phyloP scores from a whole-genome alignment of 2,888 invertebrate species.

The Idaea dimidiata region DNA sequence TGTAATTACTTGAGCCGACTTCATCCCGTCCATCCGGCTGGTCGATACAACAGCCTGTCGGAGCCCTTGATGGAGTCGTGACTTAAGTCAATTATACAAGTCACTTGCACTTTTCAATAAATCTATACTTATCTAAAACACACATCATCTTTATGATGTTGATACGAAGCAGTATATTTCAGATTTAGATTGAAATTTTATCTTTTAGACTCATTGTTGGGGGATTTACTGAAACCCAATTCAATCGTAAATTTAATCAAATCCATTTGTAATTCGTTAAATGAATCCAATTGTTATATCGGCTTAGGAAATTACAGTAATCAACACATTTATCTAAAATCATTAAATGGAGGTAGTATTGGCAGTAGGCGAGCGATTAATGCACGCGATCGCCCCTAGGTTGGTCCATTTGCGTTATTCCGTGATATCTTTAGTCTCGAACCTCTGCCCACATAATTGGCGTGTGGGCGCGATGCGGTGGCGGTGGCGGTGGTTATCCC shows the following conservation, averaged over 20 bases:
- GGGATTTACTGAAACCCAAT: too few relatives aligned
- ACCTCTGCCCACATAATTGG: slow-evolving; percentile 80
- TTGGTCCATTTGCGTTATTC: slow-evolving; percentile 64
- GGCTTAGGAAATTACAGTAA: slow-evolving; percentile 34
- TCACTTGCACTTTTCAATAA: slow-evolving; percentile 43
- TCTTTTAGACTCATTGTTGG: too few relatives aligned
- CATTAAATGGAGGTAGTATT: slow-evolving; percentile 64
- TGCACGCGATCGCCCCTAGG: slow-evolving; percentile 57
- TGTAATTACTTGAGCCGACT: slow-evolving; percentile 68
- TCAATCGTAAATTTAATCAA: too few relatives aligned
- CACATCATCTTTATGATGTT: too few relatives aligned
- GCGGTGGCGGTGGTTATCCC: slow-evolving; percentile 71
- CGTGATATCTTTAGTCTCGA: slow-evolving; percentile 59
- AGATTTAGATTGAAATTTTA: too few relatives aligned
- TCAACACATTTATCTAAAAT: slow-evolving; percentile 43
- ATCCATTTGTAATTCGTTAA: neutral
- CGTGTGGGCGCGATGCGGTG: slow-evolving; percentile 70
- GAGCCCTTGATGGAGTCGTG: slow-evolving; percentile 48
- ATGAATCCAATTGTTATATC: slow-evolving; percentile 14
- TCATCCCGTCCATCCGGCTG: slow-evolving; percentile 40
- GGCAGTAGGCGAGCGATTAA: slow-evolving; percentile 68
- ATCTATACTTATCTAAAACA: slow-evolving; percentile 19
- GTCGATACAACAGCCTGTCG: slow-evolving; percentile 44
- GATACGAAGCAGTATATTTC: too few relatives aligned
- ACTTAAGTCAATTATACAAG: slow-evolving; percentile 48